Percentiles rank a stretch among this genome's conserved stretches.
Evolutionary conservation across 2,888 invertebrate genomes (phyloP).

Genomic region (Metellina segmentata): DNA sequence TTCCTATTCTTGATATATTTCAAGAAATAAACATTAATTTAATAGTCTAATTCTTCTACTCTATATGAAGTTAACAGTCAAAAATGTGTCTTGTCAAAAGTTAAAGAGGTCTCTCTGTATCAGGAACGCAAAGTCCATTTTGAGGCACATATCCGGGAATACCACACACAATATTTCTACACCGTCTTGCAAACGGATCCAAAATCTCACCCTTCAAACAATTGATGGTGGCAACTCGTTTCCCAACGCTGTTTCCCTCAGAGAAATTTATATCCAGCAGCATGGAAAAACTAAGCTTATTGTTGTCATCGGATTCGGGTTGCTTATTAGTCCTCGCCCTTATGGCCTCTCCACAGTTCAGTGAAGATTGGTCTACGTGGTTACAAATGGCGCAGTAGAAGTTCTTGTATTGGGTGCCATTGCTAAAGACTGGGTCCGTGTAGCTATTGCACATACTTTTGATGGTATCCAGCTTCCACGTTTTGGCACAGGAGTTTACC

Average conservation of each 20-base stretch:
- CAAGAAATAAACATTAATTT: neutral
- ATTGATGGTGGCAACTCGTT: neutral
- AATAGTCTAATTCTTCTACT: neutral
- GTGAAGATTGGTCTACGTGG: conserved; percentile 40
- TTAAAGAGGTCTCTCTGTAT: conserved; percentile 16
- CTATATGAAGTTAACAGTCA: neutral
- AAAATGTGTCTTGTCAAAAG: neutral
- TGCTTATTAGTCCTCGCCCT: conserved; percentile 32
- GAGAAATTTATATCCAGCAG: conserved; percentile 69
- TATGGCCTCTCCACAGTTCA: conserved; percentile 61
- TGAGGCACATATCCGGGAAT: conserved; percentile 63
- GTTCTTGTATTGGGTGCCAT: conserved; percentile 37
- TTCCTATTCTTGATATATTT: neutral
- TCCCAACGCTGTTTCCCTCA: conserved; percentile 64
- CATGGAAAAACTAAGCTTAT: conserved; percentile 64
- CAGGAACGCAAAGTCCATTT: conserved; percentile 59
- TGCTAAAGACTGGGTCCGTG: conserved; percentile 59
- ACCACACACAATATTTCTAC: conserved; percentile 66
- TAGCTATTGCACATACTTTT: conserved; percentile 48
- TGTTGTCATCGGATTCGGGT: conserved; percentile 32
- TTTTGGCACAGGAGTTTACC: conserved; percentile 25
- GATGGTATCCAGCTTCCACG: conserved; percentile 60
- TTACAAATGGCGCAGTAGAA: conserved; percentile 72
- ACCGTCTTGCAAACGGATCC: conserved; percentile 65
- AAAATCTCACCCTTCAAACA: conserved; percentile 63